Base-by-base conservation (phyloP, 2,797 vertebrate genomes). In the Phoebastria nigripes region DNA sequence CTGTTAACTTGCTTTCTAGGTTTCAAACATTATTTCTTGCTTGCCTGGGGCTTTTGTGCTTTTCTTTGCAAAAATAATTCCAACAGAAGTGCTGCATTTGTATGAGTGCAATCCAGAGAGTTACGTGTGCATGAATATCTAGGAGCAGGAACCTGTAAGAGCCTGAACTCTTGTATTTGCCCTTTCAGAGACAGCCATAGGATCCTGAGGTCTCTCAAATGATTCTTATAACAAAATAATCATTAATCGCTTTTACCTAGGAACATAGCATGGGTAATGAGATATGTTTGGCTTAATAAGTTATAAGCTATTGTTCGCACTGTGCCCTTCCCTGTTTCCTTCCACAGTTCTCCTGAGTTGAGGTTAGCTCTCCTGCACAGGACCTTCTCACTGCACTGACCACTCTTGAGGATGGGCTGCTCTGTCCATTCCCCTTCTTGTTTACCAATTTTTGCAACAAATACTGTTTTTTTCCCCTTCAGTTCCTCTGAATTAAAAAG, bases 81-180 rank as follows among this genome's bases (percentile, higher is more conserved):
- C 25, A 55, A 42, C 7, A n/a, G 4, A 91, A 51, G 17, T 5
- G 12, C 61, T 76, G 56, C 21, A 4, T 83, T 88, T 33, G 15
- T 54, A 24, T 15, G 44, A 78, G 21, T 7, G 20, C 5, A 12
- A 67, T 35, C 31, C 65, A 62, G 46, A 81, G 39, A 29, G 54
- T 51, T 63, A 15, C 0, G 0, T n/a, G n/a, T 47, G 51, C 1
- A 0, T 39, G 65, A 46, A 33, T 66, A 37, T 15, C 15, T 8
- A 18, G 66, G 18, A 61, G 67, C 33, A 70, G 47, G 74, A 80
- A 33, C n/a, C 47, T 56, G 12, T 29, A 20, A 67, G 35, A 35
- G 44, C 29, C 65, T 47, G 77, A 82, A 47, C 49, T 73, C 46
- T 8, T 52, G 21, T 37, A 10, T 37, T 70, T 62, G 28, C 37